A percentile compares a stretch with the other conserved stretches of the same genome.
Evolutionary conservation across 1,140 invertebrate species (phyloP).

Genomic region (Chrysoperla carnea): DNA sequence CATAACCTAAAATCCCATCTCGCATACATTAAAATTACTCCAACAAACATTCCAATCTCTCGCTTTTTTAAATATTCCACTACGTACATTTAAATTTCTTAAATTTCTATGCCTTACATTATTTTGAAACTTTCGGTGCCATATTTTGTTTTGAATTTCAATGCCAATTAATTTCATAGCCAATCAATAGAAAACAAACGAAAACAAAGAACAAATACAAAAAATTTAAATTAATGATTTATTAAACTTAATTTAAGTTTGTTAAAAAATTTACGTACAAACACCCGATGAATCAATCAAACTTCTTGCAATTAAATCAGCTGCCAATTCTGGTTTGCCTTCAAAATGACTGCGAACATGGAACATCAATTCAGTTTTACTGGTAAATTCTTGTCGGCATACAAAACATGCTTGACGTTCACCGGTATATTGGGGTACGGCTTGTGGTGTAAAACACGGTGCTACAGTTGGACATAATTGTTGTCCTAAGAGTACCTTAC

Average conservation of each 20-base stretch:
- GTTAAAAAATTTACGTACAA: conserved; percentile 28
- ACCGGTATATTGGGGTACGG: conserved; percentile 15
- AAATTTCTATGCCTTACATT: not conserved
- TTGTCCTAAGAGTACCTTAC: conserved; percentile 10
- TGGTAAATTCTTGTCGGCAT: conserved; percentile 43
- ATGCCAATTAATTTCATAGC: not conserved
- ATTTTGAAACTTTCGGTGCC: not conserved
- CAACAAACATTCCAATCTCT: not conserved
- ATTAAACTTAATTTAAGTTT: too few relatives aligned
- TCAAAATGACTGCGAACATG: conserved; percentile 47
- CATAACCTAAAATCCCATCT: too few relatives aligned
- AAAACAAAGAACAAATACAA: too few relatives aligned
- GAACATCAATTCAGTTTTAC: conserved; percentile 49
- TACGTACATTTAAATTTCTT: not conserved
- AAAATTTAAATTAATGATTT: too few relatives aligned
- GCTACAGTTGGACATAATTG: not conserved
- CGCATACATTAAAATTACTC: too few relatives aligned
- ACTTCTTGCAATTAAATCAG: conserved; percentile 38
- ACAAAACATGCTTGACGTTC: conserved; percentile 40
- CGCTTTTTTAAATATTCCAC: not conserved
- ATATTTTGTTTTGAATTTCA: not conserved
- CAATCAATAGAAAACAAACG: not conserved
- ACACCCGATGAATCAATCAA: conserved; percentile 39
- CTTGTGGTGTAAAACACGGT: conserved; percentile 2
- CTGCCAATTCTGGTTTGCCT: conserved; percentile 32